phyloP scores from a whole-genome alignment of 2,888 invertebrate species.

The Lissocephala sabroskyi region DNA sequence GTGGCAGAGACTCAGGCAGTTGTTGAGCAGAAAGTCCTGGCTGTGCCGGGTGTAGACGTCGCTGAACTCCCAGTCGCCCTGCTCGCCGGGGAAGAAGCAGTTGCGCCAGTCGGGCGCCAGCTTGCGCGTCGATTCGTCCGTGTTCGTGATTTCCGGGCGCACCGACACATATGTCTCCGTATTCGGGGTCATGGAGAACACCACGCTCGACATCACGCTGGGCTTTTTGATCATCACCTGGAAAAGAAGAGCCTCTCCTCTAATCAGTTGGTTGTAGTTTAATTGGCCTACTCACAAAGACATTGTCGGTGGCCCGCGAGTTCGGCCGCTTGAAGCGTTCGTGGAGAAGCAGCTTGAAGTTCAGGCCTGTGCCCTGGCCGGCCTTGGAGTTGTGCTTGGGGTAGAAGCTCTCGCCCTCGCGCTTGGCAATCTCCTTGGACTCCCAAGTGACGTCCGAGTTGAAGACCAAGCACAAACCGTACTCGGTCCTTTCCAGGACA shows the following conservation, averaged over 20 bases:
- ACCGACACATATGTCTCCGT: slow-evolving; percentile 62
- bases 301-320: slow-evolving; percentile 31
- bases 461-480: slow-evolving; percentile 73
- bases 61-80: slow-evolving; percentile 27
- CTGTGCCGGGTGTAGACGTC: slow-evolving; percentile 30
- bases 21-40: slow-evolving; percentile 43
- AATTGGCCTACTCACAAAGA: slow-evolving; percentile 41
- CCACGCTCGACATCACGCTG: slow-evolving; percentile 45
- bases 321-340: slow-evolving; percentile 33
- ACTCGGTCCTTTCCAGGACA: slow-evolving; percentile 72
- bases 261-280: background rate
- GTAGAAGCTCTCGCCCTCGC: slow-evolving; percentile 38
- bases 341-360: slow-evolving; percentile 40
- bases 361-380: slow-evolving; percentile 54
- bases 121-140: slow-evolving; percentile 45
- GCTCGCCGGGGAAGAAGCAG: slow-evolving; percentile 58
- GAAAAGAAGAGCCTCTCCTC: too few relatives aligned
- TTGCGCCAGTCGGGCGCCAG: slow-evolving; percentile 54
- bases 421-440: slow-evolving; percentile 23
- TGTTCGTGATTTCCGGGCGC: slow-evolving; percentile 60
- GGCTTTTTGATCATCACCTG: slow-evolving; percentile 62
- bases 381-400: slow-evolving; percentile 60
- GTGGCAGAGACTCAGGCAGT: slow-evolving; percentile 68
- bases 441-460: slow-evolving; percentile 67
- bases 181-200: slow-evolving; percentile 53